Percentiles rank a stretch among this genome's conserved stretches.
phyloP scores from a whole-genome alignment of 2,797 vertebrate species.

The Aeoliscus strigatus region DNA sequence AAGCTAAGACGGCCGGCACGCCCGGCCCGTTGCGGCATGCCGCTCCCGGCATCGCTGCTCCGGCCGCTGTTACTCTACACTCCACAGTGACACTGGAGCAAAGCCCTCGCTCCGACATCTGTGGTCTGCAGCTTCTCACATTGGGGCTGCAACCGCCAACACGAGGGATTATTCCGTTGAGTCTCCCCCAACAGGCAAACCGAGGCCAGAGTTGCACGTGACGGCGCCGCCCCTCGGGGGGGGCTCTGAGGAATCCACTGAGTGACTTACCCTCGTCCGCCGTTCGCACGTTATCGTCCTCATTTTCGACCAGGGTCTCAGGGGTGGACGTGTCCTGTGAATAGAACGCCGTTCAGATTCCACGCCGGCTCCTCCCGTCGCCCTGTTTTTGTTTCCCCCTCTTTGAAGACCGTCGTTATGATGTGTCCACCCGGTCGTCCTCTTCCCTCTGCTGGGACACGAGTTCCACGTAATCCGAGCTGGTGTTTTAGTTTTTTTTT shows the following conservation, averaged over 20 bases:
- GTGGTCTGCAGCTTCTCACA: conserved; percentile 3
- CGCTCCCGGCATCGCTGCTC: conserved; percentile 34
- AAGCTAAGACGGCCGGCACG: conserved; percentile 58
- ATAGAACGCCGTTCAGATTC: conserved; percentile 39
- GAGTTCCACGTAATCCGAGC: conserved; percentile 3
- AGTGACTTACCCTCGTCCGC: conserved; percentile 23
- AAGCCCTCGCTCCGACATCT: conserved; percentile 20
- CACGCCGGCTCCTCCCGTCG: conserved; percentile 10
- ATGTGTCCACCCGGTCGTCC: too few relatives aligned
- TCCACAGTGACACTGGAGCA: conserved; percentile 16
- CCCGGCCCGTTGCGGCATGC: conserved; percentile 54
- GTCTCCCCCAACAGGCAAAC: conserved; percentile 19
- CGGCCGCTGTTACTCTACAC: conserved; percentile 25
- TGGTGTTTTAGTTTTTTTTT: conserved; percentile 1
- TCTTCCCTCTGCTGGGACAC: conserved; percentile 14
- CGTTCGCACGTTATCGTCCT: conserved; percentile 30
- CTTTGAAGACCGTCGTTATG: conserved; percentile 14
- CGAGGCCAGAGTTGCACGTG: conserved; percentile 12
- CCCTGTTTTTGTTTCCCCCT: conserved; percentile 15
- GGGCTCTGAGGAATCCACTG: conserved; percentile 38
- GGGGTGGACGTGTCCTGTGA: conserved; percentile 37
- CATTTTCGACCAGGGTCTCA: conserved; percentile 34
- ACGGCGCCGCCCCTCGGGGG: conserved; percentile 17
- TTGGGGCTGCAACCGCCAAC: conserved; percentile 1
- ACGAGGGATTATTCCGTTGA: conserved; percentile 2